These are phyloP conservation scores for Rhinogobius similis DNA, from an alignment of 2,113 vertebrate species.

Conservation along the genomic window DNA sequence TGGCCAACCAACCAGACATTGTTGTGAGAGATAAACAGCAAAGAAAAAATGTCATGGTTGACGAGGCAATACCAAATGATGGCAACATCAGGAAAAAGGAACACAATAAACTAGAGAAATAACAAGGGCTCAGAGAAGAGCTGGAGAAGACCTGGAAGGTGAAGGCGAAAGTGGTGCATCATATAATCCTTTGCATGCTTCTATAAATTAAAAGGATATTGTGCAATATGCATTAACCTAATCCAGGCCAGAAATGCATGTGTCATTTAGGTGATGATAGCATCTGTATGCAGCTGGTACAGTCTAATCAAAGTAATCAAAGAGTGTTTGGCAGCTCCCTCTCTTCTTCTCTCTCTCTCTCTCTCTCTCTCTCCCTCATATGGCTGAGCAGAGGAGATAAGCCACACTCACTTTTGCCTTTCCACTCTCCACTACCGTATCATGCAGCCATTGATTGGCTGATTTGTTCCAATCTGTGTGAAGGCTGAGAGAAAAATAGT, in stretches of 20 bases:
- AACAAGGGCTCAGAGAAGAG: too few species aligned
- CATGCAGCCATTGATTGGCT: constrained; percentile 42
- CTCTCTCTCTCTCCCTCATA: constrained; percentile 16
- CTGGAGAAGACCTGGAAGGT: too few species aligned
- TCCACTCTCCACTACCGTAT: constrained; percentile 35
- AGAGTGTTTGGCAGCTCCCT: constrained; percentile 32
- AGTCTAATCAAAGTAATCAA: constrained; percentile 35
- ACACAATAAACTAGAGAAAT: too few species aligned
- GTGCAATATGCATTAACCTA: not conserved
- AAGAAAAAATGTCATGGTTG: too few species aligned
- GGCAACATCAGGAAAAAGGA: too few species aligned
- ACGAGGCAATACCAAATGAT: too few species aligned
- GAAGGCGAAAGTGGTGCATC: too few species aligned
- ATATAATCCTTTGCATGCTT: not conserved
- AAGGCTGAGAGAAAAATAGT: constrained; percentile 34
- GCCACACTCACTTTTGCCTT: constrained; percentile 28
- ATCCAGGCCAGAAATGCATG: not conserved
- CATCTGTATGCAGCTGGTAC: constrained; percentile 68
- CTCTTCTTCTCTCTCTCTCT: constrained; percentile 16
- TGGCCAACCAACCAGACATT: too few species aligned
- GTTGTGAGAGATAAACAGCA: too few species aligned
- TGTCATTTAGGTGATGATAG: constrained; percentile 17
- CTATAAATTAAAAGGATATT: not conserved
- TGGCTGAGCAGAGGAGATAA: constrained; percentile 61
- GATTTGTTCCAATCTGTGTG: constrained; percentile 47